Conservation (phyloP, 1,140 invertebrate species). For the Dendroctonus ponderosae region DNA sequence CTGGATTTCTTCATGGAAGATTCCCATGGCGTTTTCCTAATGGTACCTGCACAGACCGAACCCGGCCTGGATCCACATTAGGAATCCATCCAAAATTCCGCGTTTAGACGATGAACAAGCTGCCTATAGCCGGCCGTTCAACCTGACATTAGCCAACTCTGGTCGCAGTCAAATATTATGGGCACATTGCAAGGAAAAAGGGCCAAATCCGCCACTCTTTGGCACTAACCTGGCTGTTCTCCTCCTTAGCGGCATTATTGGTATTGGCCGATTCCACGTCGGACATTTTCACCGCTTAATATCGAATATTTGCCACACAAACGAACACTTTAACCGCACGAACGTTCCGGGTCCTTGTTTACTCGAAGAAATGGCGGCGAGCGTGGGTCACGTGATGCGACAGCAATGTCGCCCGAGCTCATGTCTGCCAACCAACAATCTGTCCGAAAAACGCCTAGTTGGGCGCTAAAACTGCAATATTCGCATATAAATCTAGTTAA, state of each 20-base stretch:
- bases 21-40: neutral
- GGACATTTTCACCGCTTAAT: constrained; percentile 48
- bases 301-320: constrained; percentile 36
- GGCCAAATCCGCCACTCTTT: constrained; percentile 30
- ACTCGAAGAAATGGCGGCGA: constrained; percentile 52
- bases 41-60: no score
- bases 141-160: constrained; percentile 9
- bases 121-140: no score
- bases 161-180: constrained; percentile 48
- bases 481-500: no score
- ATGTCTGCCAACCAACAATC: no score
- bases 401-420: no score
- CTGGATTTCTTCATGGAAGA: constrained; percentile 19
- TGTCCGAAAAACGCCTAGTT: no score
- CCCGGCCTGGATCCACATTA: no score
- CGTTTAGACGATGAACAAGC: constrained; percentile 39
- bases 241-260: constrained; percentile 47
- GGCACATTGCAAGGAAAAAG: constrained; percentile 46
- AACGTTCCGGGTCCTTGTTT: constrained; percentile 51
- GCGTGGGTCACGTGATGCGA: constrained; percentile 51
- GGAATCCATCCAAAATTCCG: neutral
- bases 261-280: constrained; percentile 48
- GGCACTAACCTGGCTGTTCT: constrained; percentile 47
- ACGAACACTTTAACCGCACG: constrained; percentile 39
- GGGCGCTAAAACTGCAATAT: no score